Evolutionary conservation across 1,140 invertebrate species (phyloP).

Genomic region (Magallana angulata): DNA sequence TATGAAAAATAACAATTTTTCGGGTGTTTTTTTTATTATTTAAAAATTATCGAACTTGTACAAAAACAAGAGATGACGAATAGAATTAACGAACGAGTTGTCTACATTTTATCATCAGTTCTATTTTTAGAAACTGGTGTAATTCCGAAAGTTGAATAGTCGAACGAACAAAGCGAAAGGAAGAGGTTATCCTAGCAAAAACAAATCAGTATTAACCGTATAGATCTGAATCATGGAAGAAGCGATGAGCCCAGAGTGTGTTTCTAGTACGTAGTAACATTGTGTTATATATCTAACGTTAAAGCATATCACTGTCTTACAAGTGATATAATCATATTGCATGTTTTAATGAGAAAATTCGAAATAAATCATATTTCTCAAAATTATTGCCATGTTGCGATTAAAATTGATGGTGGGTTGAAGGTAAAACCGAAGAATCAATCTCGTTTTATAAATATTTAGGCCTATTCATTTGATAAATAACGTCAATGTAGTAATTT

Average conservation of each 20-base stretch:
- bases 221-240: neutral
- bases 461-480: too few species aligned
- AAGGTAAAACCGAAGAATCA: too few species aligned
- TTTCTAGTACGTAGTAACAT: neutral
- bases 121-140: conserved; percentile 36
- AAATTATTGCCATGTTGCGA: too few species aligned
- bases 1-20: too few species aligned
- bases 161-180: conserved; percentile 13
- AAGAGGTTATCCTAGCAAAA: neutral
- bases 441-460: too few species aligned
- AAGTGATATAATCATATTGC: too few species aligned
- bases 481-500: too few species aligned
- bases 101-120: neutral
- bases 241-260: neutral
- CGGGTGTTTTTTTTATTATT: too few species aligned
- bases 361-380: neutral
- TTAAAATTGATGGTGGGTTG: too few species aligned
- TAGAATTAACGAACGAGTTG: neutral
- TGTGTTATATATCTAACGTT: neutral
- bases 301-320: too few species aligned
- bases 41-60: neutral
- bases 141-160: conserved; percentile 29
- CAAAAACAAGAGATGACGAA: neutral
- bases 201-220: neutral
- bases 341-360: neutral